Percentiles rank a stretch among this genome's conserved stretches.
Evolutionary conservation across 2,113 vertebrate species (phyloP).

Genomic region (Catagonus wagneri): DNA sequence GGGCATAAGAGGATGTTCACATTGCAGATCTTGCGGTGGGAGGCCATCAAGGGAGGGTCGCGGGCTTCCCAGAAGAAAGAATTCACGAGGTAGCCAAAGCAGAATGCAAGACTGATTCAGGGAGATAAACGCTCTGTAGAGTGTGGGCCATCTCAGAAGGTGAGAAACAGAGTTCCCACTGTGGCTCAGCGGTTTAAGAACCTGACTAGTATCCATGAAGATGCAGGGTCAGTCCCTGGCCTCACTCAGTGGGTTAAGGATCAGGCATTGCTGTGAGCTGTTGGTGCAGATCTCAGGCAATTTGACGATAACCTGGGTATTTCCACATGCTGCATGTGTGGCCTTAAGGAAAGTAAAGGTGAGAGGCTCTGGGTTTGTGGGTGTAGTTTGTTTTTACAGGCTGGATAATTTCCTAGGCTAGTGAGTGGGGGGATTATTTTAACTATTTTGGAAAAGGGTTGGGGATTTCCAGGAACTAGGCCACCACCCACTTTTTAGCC

Average conservation of each 20-base stretch:
- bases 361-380: background rate
- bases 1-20: background rate
- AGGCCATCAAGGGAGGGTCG: background rate
- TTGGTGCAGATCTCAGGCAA: no score
- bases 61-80: background rate
- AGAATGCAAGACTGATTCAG: background rate
- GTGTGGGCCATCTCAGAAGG: background rate
- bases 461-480: background rate
- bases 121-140: background rate
- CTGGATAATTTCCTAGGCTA: background rate
- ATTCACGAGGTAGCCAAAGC: background rate
- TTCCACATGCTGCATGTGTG: no score
- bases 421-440: background rate
- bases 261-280: no score
- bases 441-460: background rate
- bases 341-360: no score
- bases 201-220: no score
- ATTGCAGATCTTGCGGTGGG: background rate
- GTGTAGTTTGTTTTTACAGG: background rate
- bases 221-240: no score
- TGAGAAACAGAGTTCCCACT: no score
- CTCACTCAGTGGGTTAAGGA: no score
- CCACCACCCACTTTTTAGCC: background rate
- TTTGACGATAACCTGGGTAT: no score
- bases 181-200: no score